Conservation (phyloP, 2,888 invertebrate genomes). For the Diaphora mendica region DNA sequence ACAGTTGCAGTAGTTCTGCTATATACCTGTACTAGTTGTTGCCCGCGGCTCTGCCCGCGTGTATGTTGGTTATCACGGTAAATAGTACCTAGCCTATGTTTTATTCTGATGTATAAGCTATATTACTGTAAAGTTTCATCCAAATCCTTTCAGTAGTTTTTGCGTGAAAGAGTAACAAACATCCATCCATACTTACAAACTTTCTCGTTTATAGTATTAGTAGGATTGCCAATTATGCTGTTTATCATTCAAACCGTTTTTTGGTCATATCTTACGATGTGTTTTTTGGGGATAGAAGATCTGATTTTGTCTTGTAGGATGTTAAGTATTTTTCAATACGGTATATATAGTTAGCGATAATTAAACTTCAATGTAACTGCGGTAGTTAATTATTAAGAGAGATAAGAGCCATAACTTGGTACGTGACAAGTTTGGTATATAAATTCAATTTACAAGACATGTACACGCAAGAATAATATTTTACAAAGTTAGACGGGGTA, state of each 20-base stretch:
- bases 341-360: neutral
- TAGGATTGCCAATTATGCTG: neutral
- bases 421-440: constrained; percentile 22
- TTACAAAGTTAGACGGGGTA: constrained; percentile 29
- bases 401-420: constrained; percentile 15
- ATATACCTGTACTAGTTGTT: too few species aligned
- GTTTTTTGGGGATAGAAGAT: neutral
- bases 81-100: too few species aligned
- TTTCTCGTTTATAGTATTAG: too few species aligned
- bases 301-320: neutral
- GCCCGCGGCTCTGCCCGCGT: too few species aligned
- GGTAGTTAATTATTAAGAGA: constrained; percentile 18
- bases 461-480: constrained; percentile 24
- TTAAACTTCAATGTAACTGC: constrained; percentile 16
- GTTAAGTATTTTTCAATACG: neutral
- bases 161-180: too few species aligned
- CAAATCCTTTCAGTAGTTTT: too few species aligned
- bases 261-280: too few species aligned
- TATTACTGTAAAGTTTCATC: too few species aligned
- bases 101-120: too few species aligned
- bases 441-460: constrained; percentile 25
- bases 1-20: neutral
- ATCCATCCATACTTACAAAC: too few species aligned
- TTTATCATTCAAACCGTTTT: neutral
- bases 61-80: too few species aligned